Base-by-base conservation (phyloP, 2,797 vertebrate species). In the Enteromius unitaeniatus region DNA sequence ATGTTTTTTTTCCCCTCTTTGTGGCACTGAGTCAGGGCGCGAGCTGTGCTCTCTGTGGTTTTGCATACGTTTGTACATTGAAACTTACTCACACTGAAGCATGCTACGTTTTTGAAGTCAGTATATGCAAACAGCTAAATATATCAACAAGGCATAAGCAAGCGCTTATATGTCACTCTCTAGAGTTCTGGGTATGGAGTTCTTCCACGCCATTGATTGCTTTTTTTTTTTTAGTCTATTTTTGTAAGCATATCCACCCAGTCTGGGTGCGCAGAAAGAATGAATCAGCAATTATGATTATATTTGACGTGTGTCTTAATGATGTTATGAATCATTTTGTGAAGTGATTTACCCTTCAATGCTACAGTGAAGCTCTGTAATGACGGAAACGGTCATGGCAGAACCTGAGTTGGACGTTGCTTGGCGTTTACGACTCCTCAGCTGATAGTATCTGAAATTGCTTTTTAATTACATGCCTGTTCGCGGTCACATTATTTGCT, bases 81-180 rank as follows among this genome's bases (percentile, higher is more conserved):
- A 82, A 68, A 82, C 28, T 49, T 47, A 51, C 79, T 81, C 19
- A 0, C 42, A 40, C 37, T 55, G 47, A 68, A 51, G n/a, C 62
- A 37, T 55, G 19, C 58, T 34, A 80, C 58, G 11, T 67, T 84
- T 42, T n/a, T 31, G 70, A 82, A 84, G 84, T 84, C 76, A 9
- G 79, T 47, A 83, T 78, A 68, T 37, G 53, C 55, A 72, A 73
- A 40, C 45, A 42, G 62, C 72, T 84, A 73, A 73, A 84, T 84
- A 65, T 73, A 73, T 79, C 55, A 79, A 45, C 14, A 28, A 73
- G 23, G 23, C 49, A n/a, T 67, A 84, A 79, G 49, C 51, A 37
- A 79, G 17, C 7, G 11, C 76, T 72, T 51, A n/a, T 64, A 58
- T 82, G 37, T 68, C 72, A 19, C 73, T 17, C n/a, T 58, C 62